Evolutionary conservation across 2,888 invertebrate species (phyloP).

Genomic region (Dryadula phaetusa): DNA sequence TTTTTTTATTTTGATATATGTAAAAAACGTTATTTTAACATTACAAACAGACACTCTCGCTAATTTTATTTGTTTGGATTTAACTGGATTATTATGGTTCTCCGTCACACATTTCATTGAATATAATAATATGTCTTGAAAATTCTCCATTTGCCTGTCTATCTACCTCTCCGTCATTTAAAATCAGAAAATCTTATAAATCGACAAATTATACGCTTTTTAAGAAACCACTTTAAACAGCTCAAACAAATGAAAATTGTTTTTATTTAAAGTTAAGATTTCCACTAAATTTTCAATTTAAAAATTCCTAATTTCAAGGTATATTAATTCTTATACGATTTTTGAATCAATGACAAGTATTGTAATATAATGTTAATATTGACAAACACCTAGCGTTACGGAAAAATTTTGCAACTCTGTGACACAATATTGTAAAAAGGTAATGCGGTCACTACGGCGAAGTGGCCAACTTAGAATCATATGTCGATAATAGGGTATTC

Average conservation of each 20-base stretch:
- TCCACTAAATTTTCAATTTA: background rate
- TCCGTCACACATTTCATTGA: no score
- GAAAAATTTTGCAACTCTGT: constrained; percentile 32
- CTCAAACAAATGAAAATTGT: background rate
- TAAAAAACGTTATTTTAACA: no score
- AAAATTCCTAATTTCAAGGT: background rate
- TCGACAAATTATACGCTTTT: background rate
- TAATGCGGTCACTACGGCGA: constrained; percentile 30
- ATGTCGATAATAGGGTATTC: no score
- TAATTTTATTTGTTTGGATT: no score
- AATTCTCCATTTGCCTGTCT: no score
- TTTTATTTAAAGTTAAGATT: background rate
- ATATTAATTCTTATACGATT: constrained; percentile 4
- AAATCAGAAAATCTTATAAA: no score
- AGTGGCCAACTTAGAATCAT: constrained; percentile 13
- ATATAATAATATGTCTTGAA: no score
- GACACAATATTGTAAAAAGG: constrained; percentile 25
- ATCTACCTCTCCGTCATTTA: no score
- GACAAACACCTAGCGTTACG: constrained; percentile 18
- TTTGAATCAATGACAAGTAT: background rate
- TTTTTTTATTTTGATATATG: no score
- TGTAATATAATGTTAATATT: constrained; percentile 2
- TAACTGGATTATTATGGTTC: no score
- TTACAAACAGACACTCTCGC: no score
- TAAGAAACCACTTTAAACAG: background rate